phyloP scores from a whole-genome alignment of 2,888 invertebrate species.

The Dryomyza anilis region DNA sequence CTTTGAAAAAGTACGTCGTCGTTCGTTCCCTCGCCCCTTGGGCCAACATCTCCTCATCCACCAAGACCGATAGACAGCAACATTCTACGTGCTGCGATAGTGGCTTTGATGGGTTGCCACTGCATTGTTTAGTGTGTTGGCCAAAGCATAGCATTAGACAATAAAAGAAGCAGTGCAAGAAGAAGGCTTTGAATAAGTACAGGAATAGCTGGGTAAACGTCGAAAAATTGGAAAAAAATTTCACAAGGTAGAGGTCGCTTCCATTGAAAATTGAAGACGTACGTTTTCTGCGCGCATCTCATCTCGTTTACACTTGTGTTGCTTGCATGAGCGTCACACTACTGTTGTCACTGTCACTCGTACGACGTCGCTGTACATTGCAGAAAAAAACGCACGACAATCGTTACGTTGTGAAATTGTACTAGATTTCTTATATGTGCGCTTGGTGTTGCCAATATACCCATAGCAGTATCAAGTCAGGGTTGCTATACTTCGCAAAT shows the following conservation, averaged over 20 bases:
- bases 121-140: background rate
- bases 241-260: constrained; percentile 20
- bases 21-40: constrained; percentile 20
- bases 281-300: background rate
- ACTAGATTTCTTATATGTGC: background rate
- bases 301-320: background rate
- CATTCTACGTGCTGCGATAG: background rate
- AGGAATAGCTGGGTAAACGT: constrained; percentile 2
- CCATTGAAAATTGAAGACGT: constrained; percentile 5
- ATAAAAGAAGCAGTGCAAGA: background rate
- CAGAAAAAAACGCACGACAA: background rate
- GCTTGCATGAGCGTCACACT: background rate
- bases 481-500: too few relatives aligned
- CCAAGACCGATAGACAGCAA: background rate
- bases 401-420: background rate
- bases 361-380: background rate
- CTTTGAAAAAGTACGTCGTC: background rate
- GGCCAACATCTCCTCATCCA: constrained; percentile 19
- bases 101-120: background rate
- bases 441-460: constrained; percentile 12
- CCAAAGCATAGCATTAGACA: too few relatives aligned
- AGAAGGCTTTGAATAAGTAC: background rate
- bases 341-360: background rate
- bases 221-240: constrained; percentile 6
- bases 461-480: too few relatives aligned